Conservation (phyloP, 2,113 vertebrate genomes). For the Triplophysa siluroides region DNA sequence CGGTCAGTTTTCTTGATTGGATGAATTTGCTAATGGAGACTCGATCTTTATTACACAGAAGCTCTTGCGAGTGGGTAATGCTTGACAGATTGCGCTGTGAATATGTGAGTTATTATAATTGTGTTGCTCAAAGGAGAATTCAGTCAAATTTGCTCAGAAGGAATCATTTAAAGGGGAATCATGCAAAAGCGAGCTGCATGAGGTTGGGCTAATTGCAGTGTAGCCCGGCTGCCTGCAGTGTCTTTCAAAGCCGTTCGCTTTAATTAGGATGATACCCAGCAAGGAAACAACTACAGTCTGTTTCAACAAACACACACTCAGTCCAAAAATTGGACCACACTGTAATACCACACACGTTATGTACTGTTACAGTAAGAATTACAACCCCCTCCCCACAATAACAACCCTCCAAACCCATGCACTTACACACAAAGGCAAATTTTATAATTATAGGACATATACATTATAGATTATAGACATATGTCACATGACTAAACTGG, state of each 20-base stretch:
- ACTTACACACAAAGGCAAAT: no score
- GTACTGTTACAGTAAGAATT: background rate
- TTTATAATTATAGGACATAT: no score
- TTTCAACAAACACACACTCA: slow-evolving; percentile 11
- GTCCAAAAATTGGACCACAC: background rate
- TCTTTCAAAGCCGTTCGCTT: slow-evolving; percentile 61
- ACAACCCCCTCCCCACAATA: background rate
- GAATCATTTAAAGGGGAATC: background rate
- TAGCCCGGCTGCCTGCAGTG: slow-evolving; percentile 61
- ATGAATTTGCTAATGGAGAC: background rate
- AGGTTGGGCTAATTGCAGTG: slow-evolving; percentile 63
- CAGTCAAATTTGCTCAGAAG: slow-evolving; percentile 34
- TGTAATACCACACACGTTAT: background rate
- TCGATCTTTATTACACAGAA: slow-evolving; percentile 16
- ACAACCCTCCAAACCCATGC: no score
- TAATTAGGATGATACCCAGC: slow-evolving; percentile 65
- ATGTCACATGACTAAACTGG: no score
- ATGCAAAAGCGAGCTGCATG: slow-evolving; percentile 48
- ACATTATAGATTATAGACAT: no score
- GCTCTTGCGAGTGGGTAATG: slow-evolving; percentile 54
- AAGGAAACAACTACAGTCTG: slow-evolving; percentile 26
- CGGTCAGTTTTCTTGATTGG: slow-evolving; percentile 14
- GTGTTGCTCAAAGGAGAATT: slow-evolving; percentile 37
- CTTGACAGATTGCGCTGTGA: slow-evolving; percentile 23
- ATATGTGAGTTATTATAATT: slow-evolving; percentile 36